phyloP scores from a whole-genome alignment of 1,140 invertebrate species.

The Eueides isabella region DNA sequence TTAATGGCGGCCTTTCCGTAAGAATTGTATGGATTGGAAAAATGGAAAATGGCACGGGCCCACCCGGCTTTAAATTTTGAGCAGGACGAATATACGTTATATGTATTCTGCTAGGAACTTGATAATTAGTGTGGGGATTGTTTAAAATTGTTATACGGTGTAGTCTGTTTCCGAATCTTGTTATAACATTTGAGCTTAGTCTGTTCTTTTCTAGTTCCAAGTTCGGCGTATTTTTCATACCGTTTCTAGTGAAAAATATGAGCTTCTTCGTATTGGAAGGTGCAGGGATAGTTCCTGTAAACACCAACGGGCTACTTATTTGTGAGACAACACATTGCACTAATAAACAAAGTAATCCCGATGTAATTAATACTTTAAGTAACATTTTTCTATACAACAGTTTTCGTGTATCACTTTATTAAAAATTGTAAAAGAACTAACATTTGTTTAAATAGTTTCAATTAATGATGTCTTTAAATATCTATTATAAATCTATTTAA shows the following conservation, averaged over 20 bases:
- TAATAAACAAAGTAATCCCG: background rate
- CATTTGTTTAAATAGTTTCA: background rate
- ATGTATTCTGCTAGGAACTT: background rate
- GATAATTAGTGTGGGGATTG: background rate
- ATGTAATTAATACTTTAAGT: background rate
- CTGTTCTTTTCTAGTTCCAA: background rate
- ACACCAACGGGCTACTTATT: background rate
- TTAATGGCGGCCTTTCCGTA: background rate
- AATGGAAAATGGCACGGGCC: background rate
- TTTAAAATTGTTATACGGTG: slow-evolving; percentile 4
- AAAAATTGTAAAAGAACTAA: background rate
- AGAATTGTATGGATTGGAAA: background rate
- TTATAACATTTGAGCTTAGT: background rate
- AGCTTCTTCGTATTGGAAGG: background rate
- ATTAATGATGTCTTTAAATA: slow-evolving; percentile 9
- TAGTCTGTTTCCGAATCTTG: background rate
- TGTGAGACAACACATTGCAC: background rate
- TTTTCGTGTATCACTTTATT: background rate
- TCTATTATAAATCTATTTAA: slow-evolving; percentile 10
- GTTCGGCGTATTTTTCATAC: background rate
- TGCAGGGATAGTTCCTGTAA: background rate
- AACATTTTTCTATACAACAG: background rate
- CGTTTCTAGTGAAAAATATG: background rate
- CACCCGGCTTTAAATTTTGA: background rate
- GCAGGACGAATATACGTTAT: background rate